phyloP scores from a whole-genome alignment of 2,888 invertebrate species.

The Meta bourneti region DNA sequence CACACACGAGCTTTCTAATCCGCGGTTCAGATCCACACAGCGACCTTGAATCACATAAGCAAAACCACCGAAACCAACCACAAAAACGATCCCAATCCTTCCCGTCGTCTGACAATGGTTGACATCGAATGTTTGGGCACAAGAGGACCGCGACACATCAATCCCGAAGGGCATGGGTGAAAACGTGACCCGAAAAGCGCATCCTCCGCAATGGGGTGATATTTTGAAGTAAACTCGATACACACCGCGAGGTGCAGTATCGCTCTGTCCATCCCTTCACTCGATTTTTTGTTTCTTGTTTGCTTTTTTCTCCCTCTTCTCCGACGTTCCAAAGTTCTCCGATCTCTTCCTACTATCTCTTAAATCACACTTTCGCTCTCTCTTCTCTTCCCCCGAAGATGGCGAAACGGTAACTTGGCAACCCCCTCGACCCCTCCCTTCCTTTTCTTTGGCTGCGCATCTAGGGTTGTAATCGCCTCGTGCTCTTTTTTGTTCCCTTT shows the following conservation, averaged over 20 bases:
- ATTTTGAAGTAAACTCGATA: slow-evolving; percentile 57
- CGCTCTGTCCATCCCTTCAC: slow-evolving; percentile 44
- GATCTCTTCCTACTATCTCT: slow-evolving; percentile 40
- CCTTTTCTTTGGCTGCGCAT: slow-evolving; percentile 27
- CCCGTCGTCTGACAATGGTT: too few relatives aligned
- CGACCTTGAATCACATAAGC: too few relatives aligned
- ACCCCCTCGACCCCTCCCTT: slow-evolving; percentile 1
- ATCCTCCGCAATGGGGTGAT: slow-evolving; percentile 26
- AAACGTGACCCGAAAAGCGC: slow-evolving; percentile 57
- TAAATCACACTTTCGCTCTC: slow-evolving; percentile 33
- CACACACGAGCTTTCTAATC: too few relatives aligned
- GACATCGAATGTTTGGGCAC: too few relatives aligned
- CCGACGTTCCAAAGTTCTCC: slow-evolving; percentile 66
- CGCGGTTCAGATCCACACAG: too few relatives aligned
- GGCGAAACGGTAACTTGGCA: slow-evolving; percentile 42
- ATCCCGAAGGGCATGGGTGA: slow-evolving; percentile 36
- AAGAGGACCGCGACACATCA: neutral
- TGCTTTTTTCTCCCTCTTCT: slow-evolving; percentile 17
- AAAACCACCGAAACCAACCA: too few relatives aligned
- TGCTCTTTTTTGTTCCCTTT: neutral
- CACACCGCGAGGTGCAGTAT: slow-evolving; percentile 32
- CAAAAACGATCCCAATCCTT: too few relatives aligned
- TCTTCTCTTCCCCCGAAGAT: slow-evolving; percentile 3
- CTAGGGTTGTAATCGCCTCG: slow-evolving; percentile 59
- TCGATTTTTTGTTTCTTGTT: slow-evolving; percentile 6